Evolutionary conservation across 2,113 vertebrate genomes (phyloP).

Genomic region (Alectura lathami): DNA sequence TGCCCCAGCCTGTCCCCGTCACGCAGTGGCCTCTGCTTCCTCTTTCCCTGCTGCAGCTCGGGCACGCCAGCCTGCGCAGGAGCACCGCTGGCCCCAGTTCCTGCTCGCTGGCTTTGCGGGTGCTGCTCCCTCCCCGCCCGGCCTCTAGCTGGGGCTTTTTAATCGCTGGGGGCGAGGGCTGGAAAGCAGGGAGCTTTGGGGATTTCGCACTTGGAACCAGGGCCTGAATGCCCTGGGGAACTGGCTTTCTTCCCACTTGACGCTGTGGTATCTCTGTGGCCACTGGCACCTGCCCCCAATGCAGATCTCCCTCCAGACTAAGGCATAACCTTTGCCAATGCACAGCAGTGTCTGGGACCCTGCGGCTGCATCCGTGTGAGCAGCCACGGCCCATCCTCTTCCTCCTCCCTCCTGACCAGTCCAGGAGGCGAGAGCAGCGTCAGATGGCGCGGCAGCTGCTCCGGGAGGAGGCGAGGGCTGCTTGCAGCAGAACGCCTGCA

Average conservation of each 20-base stretch:
- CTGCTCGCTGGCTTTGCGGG: fast-evolving
- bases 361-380: neutral
- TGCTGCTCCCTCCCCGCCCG: neutral
- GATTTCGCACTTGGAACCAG: neutral
- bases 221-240: neutral
- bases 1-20: neutral
- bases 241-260: neutral
- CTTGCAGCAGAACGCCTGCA: neutral
- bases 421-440: fast-evolving
- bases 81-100: neutral
- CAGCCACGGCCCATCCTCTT: neutral
- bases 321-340: neutral
- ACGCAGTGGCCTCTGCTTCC: fast-evolving
- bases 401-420: neutral
- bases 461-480: neutral
- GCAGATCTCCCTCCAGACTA: neutral
- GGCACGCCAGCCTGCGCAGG: neutral
- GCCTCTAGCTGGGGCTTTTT: neutral
- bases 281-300: neutral
- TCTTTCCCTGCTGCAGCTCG: neutral
- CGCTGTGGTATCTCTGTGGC: fast-evolving
- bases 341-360: neutral
- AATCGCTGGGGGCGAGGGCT: neutral
- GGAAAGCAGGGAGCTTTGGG: neutral
- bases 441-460: neutral